Percentiles rank a stretch among this genome's conserved stretches.
These are phyloP conservation scores for Pollenia griseotomentosa DNA, from an alignment of 2,888 invertebrate genomes.

Conservation along the genomic window DNA sequence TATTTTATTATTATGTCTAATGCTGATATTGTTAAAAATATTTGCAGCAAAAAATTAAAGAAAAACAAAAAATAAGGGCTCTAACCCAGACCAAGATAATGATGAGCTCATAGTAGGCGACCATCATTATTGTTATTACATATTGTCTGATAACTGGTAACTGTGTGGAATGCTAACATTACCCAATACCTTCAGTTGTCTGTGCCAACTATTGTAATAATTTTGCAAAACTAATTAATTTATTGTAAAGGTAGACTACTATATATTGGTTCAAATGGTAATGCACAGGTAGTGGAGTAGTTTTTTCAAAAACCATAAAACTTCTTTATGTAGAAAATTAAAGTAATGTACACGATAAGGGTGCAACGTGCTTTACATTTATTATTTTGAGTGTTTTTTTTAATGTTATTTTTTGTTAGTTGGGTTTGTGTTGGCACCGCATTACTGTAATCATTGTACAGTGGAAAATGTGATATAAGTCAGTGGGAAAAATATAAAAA, in stretches of 20 bases:
- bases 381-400: constrained; percentile 2
- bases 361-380: constrained; percentile 62
- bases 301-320: constrained; percentile 44
- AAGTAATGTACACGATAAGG: constrained; percentile 50
- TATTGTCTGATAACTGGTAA: constrained; percentile 33
- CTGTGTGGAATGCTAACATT: constrained; percentile 15
- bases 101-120: constrained; percentile 3
- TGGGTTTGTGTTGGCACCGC: constrained; percentile 20
- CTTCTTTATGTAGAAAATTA: constrained; percentile 9
- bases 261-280: not conserved
- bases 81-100: constrained; percentile 17
- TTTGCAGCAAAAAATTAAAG: not conserved
- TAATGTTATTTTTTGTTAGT: not conserved
- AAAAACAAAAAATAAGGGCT: constrained; percentile 43
- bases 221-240: constrained; percentile 1
- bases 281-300: not conserved
- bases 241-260: not conserved
- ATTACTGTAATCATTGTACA: not conserved
- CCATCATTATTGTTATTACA: constrained; percentile 36
- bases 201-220: constrained; percentile 18
- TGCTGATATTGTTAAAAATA: not conserved
- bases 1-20: not conserved
- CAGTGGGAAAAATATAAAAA: not conserved
- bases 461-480: not conserved
- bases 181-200: constrained; percentile 41